Base-by-base conservation (phyloP, 1,140 invertebrate genomes). In the Cydia splendana region DNA sequence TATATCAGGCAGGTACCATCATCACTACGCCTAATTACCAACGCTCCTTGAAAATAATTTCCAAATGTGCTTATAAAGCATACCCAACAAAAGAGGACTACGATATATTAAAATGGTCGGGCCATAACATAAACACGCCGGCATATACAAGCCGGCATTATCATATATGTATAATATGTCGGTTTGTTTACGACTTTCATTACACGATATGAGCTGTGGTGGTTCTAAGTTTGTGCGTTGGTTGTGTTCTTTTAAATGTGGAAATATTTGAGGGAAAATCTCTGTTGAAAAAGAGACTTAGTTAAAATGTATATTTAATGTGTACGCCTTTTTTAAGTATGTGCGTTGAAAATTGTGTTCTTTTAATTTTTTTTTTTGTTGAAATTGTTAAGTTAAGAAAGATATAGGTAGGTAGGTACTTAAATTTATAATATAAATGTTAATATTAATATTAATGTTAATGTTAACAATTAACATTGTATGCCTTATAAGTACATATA, bases 91-190 rank as follows among this genome's bases (percentile, higher is more conserved):
- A 69, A 13, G 24, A 0, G 28, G 30, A 30, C 13, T 13, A 7
- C 30, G 65, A 69, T 69, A 69, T 69, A 69, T 69, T 69, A 69
- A 69, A 69, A 69, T 69, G 65, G 30, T n/a, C 28, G 28, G 9
- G 30, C 65, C 65, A n/a, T 69, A 69, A 34, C 65, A 69, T 69
- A 69, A 69, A 69, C 28, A 69, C 24, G 2, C 65, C 28, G 65
- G 2, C 20, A 69, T 69, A 38, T 69, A 69, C 65, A 69, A 69
- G 28, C 28, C 65, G 13, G 30, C 65, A 69, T 69, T 69, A 69
- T 69, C 65, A 69, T 69, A 69, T 38, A 69, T 38, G 65, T 69
- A 69, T 69, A 69, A 69, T 69, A 69, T 69, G 65, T 69, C 5
- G 5, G 65, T 69, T 69, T 69, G 65, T 69, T 69, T 69, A 69